phyloP scores from a whole-genome alignment of 2,888 invertebrate species.

The Phalangium opilio region DNA sequence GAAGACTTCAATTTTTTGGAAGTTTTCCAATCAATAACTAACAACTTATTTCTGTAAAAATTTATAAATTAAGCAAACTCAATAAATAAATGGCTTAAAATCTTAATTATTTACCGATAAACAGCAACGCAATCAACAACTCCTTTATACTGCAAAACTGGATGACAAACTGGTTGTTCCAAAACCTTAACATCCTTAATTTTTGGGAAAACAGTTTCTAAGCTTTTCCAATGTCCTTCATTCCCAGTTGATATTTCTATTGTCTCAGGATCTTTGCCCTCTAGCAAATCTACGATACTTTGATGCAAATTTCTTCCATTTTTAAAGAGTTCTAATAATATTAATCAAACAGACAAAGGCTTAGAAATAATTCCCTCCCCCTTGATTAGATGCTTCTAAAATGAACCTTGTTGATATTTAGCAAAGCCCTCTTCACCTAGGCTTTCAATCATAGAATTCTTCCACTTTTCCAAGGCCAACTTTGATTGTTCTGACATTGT shows the following conservation, averaged over 20 bases:
- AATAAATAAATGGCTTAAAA: too few relatives aligned
- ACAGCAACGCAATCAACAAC: slow-evolving; percentile 55
- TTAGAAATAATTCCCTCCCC: slow-evolving; percentile 29
- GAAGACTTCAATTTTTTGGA: slow-evolving; percentile 48
- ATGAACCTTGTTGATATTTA: slow-evolving; percentile 44
- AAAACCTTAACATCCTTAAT: slow-evolving; percentile 44
- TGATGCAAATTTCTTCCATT: slow-evolving; percentile 48
- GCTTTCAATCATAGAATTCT: slow-evolving; percentile 46
- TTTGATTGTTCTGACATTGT: slow-evolving; percentile 49
- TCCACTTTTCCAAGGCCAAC: slow-evolving; percentile 48
- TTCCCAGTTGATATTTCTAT: slow-evolving; percentile 34
- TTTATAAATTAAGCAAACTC: too few relatives aligned
- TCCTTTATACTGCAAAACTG: slow-evolving; percentile 49
- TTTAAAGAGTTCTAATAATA: slow-evolving; percentile 37
- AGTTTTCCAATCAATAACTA: slow-evolving; percentile 66
- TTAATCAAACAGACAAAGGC: too few relatives aligned
- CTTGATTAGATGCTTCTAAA: background rate
- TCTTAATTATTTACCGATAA: slow-evolving; percentile 48
- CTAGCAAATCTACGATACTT: slow-evolving; percentile 37
- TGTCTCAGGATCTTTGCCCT: slow-evolving; percentile 26
- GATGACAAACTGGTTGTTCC: slow-evolving; percentile 50
- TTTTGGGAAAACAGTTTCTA: slow-evolving; percentile 40
- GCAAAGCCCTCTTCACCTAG: slow-evolving; percentile 52
- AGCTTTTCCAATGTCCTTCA: slow-evolving; percentile 47
- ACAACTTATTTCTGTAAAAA: slow-evolving; percentile 44